These are phyloP conservation scores for Eurosta solidaginis DNA, from an alignment of 1,140 invertebrate genomes.

Conservation along the genomic window DNA sequence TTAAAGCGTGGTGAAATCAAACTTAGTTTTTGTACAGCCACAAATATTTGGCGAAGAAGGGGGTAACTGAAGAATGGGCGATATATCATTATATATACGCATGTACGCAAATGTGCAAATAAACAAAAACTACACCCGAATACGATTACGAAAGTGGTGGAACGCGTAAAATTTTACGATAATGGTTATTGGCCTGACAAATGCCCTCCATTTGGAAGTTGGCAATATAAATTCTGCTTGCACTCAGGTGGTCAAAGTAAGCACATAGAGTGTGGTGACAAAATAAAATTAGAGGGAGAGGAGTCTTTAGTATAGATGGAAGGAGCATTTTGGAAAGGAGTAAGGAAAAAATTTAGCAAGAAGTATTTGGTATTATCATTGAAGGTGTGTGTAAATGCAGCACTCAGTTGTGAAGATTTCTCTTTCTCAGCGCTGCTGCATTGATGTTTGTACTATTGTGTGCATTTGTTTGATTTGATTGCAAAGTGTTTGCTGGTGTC, in stretches of 20 bases:
- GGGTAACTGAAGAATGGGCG: no score
- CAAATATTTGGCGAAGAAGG: no score
- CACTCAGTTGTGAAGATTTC: background rate
- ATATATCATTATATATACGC: background rate
- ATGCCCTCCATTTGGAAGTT: constrained; percentile 27
- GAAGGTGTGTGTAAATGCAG: background rate
- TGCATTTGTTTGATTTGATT: constrained; percentile 5
- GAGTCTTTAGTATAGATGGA: background rate
- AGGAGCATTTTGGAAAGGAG: background rate
- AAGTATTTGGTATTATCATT: background rate
- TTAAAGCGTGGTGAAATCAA: background rate
- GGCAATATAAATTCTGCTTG: constrained; percentile 22
- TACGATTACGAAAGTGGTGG: constrained; percentile 28
- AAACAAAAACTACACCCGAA: constrained; percentile 24
- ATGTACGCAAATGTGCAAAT: background rate
- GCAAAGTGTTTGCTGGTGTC: no score
- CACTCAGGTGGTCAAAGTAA: constrained; percentile 2
- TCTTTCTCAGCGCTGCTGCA: background rate
- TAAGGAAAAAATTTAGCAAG: no score
- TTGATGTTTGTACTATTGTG: background rate
- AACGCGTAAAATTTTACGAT: constrained; percentile 30
- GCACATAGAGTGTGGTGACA: background rate
- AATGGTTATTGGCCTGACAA: constrained; percentile 31
- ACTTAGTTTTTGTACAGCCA: background rate
- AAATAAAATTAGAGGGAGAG: background rate